These are phyloP conservation scores for Gallinago undulata DNA, from an alignment of 2,113 vertebrate species.

Conservation along the genomic window DNA sequence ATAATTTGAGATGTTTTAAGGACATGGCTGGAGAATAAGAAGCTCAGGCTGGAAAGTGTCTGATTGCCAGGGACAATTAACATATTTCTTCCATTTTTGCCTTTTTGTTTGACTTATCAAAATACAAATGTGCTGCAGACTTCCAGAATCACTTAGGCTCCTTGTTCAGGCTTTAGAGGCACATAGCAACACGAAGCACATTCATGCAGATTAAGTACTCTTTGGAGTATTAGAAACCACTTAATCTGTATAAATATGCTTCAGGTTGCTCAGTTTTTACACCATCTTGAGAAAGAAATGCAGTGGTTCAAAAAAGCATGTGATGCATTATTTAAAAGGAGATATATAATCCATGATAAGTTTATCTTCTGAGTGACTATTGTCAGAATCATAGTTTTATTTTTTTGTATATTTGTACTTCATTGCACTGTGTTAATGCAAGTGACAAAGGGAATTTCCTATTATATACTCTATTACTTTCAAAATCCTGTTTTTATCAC, in stretches of 20 bases:
- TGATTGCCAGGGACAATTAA: constrained; percentile 40
- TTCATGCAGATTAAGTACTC: constrained; percentile 62
- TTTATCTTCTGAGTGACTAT: constrained; percentile 17
- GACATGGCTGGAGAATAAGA: constrained; percentile 38
- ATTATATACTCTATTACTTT: constrained; percentile 32
- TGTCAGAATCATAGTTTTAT: not conserved
- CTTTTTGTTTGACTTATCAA: constrained; percentile 53
- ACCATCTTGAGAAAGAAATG: constrained; percentile 54
- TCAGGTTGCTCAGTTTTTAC: constrained; percentile 63
- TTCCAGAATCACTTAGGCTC: constrained; percentile 34
- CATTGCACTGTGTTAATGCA: not conserved
- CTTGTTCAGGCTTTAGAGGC: constrained; percentile 33
- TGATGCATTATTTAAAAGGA: constrained; percentile 62
- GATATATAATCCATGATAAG: constrained; percentile 26
- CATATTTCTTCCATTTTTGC: constrained; percentile 30
- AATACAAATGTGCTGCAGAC: constrained; percentile 27
- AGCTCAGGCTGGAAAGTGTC: not conserved
- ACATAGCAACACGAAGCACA: constrained; percentile 33
- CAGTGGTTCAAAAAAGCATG: not conserved
- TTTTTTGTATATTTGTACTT: constrained; percentile 39
- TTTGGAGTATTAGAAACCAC: constrained; percentile 63
- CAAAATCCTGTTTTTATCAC: constrained; percentile 31
- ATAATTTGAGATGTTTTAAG: constrained; percentile 58
- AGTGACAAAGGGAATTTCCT: constrained; percentile 33
- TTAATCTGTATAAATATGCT: constrained; percentile 68